Evolutionary conservation across 2,888 invertebrate species (phyloP).

Genomic region (Acleris holmiana): DNA sequence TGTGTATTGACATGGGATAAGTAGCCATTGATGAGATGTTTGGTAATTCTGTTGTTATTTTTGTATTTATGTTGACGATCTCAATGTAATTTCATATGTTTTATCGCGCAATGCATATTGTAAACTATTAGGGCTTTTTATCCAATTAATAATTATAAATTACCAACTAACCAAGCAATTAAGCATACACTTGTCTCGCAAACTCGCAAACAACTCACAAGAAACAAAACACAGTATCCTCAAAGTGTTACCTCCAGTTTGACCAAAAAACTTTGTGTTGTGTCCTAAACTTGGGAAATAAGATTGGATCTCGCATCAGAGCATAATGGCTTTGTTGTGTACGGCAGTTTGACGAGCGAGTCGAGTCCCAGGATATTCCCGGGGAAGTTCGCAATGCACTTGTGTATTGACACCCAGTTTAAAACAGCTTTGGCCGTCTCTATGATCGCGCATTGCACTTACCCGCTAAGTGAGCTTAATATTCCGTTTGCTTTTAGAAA

Average conservation of each 20-base stretch:
- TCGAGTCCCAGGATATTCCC: slow-evolving; percentile 63
- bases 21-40: too few relatives aligned
- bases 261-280: slow-evolving; percentile 34
- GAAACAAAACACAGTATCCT: slow-evolving; percentile 24
- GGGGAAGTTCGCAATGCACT: slow-evolving; percentile 56
- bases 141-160: background rate
- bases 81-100: too few relatives aligned
- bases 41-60: too few relatives aligned
- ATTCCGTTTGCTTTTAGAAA: slow-evolving; percentile 8
- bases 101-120: too few relatives aligned
- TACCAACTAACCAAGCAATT: background rate
- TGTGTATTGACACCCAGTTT: slow-evolving; percentile 45
- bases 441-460: slow-evolving; percentile 20
- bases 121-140: too few relatives aligned
- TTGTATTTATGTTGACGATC: too few relatives aligned
- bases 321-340: slow-evolving; percentile 78
- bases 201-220: background rate
- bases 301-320: slow-evolving; percentile 62
- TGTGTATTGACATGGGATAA: too few relatives aligned
- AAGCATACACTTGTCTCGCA: background rate
- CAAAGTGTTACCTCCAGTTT: slow-evolving; percentile 35
- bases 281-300: slow-evolving; percentile 52
- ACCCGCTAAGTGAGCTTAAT: slow-evolving; percentile 8
- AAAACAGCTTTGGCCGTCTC: slow-evolving; percentile 42
- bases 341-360: slow-evolving; percentile 61